Evolutionary conservation across 2,113 vertebrate species (phyloP), one percentile per base, ranked within the genome.

Genomic region (Anthoscopus minutus): DNA sequence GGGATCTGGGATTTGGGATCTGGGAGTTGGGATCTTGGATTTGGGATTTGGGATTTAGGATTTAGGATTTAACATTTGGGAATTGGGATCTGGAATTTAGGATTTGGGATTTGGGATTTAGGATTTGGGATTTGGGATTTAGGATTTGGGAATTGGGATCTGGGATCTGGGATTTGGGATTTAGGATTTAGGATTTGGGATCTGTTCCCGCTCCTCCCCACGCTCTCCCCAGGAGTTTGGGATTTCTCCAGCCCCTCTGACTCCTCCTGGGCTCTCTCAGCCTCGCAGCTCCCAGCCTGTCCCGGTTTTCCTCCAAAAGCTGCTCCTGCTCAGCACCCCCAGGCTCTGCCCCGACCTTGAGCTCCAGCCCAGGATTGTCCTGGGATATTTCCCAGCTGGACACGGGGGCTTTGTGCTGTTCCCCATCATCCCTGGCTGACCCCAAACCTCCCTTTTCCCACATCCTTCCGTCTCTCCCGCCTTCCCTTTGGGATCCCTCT

Each of bases 381-480:
- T n/a, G n/a, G 70, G 60, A 9, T 2, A 0, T 23, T 42, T 33
- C 60, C 76, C 76, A 13, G 47, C 48, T 5, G 48, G 23, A 28
- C 47, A 8, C 23, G 7, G 15, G 45, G 31, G 25, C 1, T 25
- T 9, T 10, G 38, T 10, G 40, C 33, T 0, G 7, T 1, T 24
- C 61, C 61, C 9, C 2, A n/a, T n/a, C n/a, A n/a, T n/a, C n/a
- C n/a, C n/a, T n/a, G 27, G 14, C 15, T 2, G 66, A n/a, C 30
- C 7, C 6, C 64, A 19, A 25, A 7, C 11, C 72, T 38, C 42
- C 42, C n/a, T 25, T 9, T n/a, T 2, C 21, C 1, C 9, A 0
- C 64, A 22, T 16, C 57, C n/a, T n/a, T n/a, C n/a, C n/a, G n/a
- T n/a, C n/a, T n/a, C n/a, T n/a, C n/a, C n/a, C n/a, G n/a, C n/a